A percentile compares a stretch with the other conserved stretches of the same genome.
Conservation (phyloP, 2,888 invertebrate genomes). For the Vesta saturnalis region DNA sequence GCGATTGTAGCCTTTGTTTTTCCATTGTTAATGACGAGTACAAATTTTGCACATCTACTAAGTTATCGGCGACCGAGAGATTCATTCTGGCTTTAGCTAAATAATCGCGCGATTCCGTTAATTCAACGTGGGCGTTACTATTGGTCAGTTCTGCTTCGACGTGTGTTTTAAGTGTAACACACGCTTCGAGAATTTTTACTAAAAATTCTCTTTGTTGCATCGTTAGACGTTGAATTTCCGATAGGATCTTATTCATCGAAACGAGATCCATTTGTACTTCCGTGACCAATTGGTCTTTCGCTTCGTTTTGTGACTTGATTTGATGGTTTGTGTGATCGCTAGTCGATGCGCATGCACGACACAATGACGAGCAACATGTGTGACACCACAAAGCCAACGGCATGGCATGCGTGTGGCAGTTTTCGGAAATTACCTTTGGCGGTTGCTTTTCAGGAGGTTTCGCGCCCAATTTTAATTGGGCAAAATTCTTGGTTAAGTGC, state of each 20-base stretch:
- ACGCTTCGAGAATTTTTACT: slow-evolving; percentile 77
- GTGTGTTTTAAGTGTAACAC: slow-evolving; percentile 77
- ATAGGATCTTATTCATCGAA: slow-evolving; percentile 74
- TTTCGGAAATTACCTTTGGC: slow-evolving; percentile 65
- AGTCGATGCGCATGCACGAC: slow-evolving; percentile 74
- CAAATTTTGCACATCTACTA: slow-evolving; percentile 70
- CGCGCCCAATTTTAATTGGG: slow-evolving; percentile 67
- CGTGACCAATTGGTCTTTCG: slow-evolving; percentile 72
- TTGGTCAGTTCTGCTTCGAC: slow-evolving; percentile 79
- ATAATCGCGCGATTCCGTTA: slow-evolving; percentile 72
- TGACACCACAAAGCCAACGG: slow-evolving; percentile 77
- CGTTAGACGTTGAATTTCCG: slow-evolving; percentile 76
- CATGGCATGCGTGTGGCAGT: slow-evolving; percentile 78
- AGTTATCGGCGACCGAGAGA: slow-evolving; percentile 67
- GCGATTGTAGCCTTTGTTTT: slow-evolving; percentile 73
- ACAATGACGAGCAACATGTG: slow-evolving; percentile 71
- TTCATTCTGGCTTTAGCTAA: slow-evolving; percentile 70
- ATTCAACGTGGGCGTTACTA: slow-evolving; percentile 72
- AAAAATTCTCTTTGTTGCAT: slow-evolving; percentile 77
- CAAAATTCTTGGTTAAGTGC: slow-evolving; percentile 72
- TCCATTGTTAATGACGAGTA: slow-evolving; percentile 71
- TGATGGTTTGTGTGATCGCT: slow-evolving; percentile 74
- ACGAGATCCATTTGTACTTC: slow-evolving; percentile 75
- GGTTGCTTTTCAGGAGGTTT: slow-evolving; percentile 60
- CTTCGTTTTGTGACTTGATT: slow-evolving; percentile 74